Evolutionary conservation across 2,888 invertebrate genomes (phyloP), one percentile per base, ranked within the genome.

Genomic region (Clivina fossor): DNA sequence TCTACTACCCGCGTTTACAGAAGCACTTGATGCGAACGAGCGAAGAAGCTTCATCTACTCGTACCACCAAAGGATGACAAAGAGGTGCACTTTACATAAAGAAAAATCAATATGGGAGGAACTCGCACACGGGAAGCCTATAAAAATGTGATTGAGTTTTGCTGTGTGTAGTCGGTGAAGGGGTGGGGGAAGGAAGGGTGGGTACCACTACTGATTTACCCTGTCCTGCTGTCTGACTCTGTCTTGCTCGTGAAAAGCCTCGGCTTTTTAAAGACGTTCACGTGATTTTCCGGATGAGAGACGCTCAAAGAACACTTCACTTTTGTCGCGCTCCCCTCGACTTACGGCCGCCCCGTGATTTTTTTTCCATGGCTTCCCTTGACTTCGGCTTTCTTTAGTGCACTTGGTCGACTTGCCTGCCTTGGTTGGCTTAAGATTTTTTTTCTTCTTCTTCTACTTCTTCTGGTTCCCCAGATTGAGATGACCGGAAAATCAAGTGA

Each of bases 241-340:
- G n/a, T n/a, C n/a, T n/a, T n/a, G n/a, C n/a, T 46, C 55, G 28
- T 50, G 50, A 47, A 35, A 43, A 30, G 43, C 46, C 20, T 19
- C 24, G 20, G 44, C 41, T 58, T 60, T 61, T 61, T 62, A 58
- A 62, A 62, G 59, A 57, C 58, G 58, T 62, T 59, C 61, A 57
- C 56, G 51, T 58, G 58, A 62, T 62, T 60, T 60, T 59, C 65
- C 69, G 67, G 73, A 72, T 75, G 71, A 71, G 71, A 75, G 75
- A 76, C 73, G 75, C 72, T 71, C 72, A 73, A 75, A 75, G 76
- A 73, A 74, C 74, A 55, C 47, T 55, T 47, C 46, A 46, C 22
- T 19, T 22, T 46, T 38, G 38, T 37, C 18, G 7, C 33, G 7
- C 33, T 38, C 47, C 38, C 8, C 28, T 15, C 18, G n/a, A 47